These are phyloP conservation scores for Drosophila nikananu DNA, from an alignment of 1,140 invertebrate species.

Conservation along the genomic window DNA sequence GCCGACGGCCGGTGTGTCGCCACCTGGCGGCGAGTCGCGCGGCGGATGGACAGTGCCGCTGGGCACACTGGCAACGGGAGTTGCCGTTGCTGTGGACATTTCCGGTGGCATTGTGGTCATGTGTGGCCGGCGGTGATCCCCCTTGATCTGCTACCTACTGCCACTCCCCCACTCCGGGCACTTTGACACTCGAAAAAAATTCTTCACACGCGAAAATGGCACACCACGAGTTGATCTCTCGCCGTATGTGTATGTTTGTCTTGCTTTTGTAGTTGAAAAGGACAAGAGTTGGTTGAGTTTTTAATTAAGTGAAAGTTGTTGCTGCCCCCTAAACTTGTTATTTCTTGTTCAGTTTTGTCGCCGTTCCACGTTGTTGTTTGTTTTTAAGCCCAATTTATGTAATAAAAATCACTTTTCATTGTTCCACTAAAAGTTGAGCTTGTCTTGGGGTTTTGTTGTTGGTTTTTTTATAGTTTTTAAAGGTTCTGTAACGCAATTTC, in stretches of 20 bases:
- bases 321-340: conserved; percentile 8
- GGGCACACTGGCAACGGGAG: conserved; percentile 76
- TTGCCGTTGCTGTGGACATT: conserved; percentile 78
- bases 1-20: conserved; percentile 68
- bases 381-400: too few relatives aligned
- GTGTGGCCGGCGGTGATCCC: conserved; percentile 46
- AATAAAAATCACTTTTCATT: conserved; percentile 4
- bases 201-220: conserved; percentile 6
- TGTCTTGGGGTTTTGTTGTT: neutral
- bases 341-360: neutral
- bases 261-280: too few relatives aligned
- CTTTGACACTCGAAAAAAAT: conserved; percentile 31
- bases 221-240: neutral
- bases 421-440: neutral
- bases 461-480: neutral
- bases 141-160: conserved; percentile 2
- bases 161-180: conserved; percentile 18
- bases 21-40: conserved; percentile 85
- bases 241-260: neutral
- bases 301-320: conserved; percentile 2
- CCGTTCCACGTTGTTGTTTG: neutral
- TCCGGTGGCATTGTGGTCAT: conserved; percentile 85
- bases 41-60: conserved; percentile 52
- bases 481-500: neutral
- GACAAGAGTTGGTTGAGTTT: conserved; percentile 5